Base-by-base conservation (phyloP, 2,113 vertebrate genomes). In the Calidris pygmaea region DNA sequence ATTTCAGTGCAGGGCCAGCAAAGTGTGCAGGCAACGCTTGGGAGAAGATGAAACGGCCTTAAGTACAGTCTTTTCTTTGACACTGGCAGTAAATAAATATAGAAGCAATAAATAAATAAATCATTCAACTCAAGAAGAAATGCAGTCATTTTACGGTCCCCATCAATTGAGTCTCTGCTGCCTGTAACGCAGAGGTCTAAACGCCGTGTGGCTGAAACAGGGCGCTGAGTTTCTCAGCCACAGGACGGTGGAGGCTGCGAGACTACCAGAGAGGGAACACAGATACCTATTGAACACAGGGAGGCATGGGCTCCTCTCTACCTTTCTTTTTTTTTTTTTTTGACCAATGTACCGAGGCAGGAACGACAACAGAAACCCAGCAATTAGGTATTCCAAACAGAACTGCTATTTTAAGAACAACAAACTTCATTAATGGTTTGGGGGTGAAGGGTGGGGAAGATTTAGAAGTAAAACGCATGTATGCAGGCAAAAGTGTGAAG, bases 391-490 rank as follows among this genome's bases (percentile, higher is more conserved):
- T 86, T 77, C 85, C 75, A 67, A 85, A 85, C 55, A 91, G 58
- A 76, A 50, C 37, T 32, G 81, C 81, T 95, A 91, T 95, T 96
- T 96, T 88, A 81, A 96, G 94, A 74, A 65, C 26, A 94, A 52
- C 30, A 67, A 90, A 85, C 55, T 92, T 87, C 53, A 87, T 87
- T 53, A 94, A 89, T 68, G 56, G 39, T 43, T 78, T 52, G 9
- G 21, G 8, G 26, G 21, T 52, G 32, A 45, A 73, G 24, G 24
- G 29, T 52, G 55, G 48, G 20, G 32, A 73, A 13, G 32, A 13
- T 3, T 90, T 85, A 55, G 20, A 70, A 87, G 30, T 43, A 66
- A 82, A 82, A 76, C 0, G 1, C 9, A 3, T 8, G 14, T 70
- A 14, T 73, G 30, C 34, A 53, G 53, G 78, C 13, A 94, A 82